These are phyloP conservation scores for Luscinia megarhynchos DNA, from an alignment of 2,797 vertebrate species.

Conservation along the genomic window DNA sequence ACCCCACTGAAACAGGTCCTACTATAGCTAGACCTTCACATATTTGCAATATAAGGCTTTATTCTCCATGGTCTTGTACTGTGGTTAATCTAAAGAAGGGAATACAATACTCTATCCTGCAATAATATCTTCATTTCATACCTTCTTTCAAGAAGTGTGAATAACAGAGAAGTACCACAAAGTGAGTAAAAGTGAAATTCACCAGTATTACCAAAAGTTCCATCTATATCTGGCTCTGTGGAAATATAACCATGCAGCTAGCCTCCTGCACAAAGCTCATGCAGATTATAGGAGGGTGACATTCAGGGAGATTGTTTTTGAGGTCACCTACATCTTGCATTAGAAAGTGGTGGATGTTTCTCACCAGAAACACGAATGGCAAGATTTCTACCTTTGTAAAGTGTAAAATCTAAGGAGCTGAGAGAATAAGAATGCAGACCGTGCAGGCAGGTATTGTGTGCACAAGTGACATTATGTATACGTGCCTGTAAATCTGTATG, in stretches of 20 bases:
- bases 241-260: neutral
- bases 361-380: neutral
- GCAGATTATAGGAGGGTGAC: neutral
- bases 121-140: constrained; percentile 9
- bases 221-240: neutral
- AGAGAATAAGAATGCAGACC: neutral
- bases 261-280: neutral
- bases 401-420: neutral
- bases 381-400: neutral
- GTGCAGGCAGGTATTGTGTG: fast-evolving
- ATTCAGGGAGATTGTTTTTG: neutral
- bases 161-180: neutral
- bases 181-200: neutral
- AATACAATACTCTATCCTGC: neutral
- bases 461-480: neutral
- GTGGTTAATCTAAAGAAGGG: neutral
- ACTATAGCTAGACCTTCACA: neutral
- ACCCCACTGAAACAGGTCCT: neutral
- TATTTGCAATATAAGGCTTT: neutral
- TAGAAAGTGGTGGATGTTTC: neutral
- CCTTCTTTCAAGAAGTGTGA: neutral
- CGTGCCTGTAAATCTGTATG: neutral
- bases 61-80: neutral
- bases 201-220: neutral
- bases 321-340: neutral